These are phyloP conservation scores for Zeus faber DNA, from an alignment of 2,113 vertebrate species.

Conservation along the genomic window DNA sequence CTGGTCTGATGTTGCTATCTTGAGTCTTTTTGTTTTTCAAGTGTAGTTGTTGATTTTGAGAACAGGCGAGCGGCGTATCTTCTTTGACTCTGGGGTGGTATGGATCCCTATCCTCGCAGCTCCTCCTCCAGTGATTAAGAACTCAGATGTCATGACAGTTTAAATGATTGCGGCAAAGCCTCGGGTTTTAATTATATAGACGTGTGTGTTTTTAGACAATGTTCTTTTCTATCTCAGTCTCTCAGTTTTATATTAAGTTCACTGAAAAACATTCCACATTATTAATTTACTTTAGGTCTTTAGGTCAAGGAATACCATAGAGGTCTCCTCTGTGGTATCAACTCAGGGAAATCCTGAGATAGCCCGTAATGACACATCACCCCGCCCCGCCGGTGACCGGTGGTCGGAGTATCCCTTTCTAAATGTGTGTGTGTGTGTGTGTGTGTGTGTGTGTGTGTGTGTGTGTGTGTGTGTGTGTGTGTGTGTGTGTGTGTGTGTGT, in stretches of 20 bases:
- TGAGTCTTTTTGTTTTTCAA: slow-evolving; percentile 46
- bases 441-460: slow-evolving; percentile 6
- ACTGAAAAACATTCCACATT: neutral
- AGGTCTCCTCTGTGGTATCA: too few species aligned
- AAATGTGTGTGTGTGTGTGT: slow-evolving; percentile 28
- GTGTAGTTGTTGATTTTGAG: slow-evolving; percentile 68
- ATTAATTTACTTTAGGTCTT: too few species aligned
- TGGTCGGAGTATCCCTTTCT: slow-evolving; percentile 33
- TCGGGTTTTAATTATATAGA: neutral
- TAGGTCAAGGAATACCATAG: too few species aligned
- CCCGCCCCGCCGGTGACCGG: slow-evolving; percentile 39
- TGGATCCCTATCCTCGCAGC: slow-evolving; percentile 49
- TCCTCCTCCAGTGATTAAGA: slow-evolving; percentile 53
- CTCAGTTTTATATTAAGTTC: slow-evolving; percentile 3
- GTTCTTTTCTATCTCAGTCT: neutral
- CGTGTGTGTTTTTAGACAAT: too few species aligned
- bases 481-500: slow-evolving; percentile 10
- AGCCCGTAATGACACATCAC: slow-evolving; percentile 53
- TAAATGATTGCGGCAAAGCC: slow-evolving; percentile 25
- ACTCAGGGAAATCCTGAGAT: slow-evolving; percentile 48
- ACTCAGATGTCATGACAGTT: slow-evolving; percentile 40
- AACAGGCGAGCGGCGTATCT: slow-evolving; percentile 41
- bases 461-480: slow-evolving; percentile 13
- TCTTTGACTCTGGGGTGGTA: slow-evolving; percentile 52
- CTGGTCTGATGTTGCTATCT: slow-evolving; percentile 46